phyloP scores from a whole-genome alignment of 2,113 vertebrate species.

The Ceuthmochares aereus region DNA sequence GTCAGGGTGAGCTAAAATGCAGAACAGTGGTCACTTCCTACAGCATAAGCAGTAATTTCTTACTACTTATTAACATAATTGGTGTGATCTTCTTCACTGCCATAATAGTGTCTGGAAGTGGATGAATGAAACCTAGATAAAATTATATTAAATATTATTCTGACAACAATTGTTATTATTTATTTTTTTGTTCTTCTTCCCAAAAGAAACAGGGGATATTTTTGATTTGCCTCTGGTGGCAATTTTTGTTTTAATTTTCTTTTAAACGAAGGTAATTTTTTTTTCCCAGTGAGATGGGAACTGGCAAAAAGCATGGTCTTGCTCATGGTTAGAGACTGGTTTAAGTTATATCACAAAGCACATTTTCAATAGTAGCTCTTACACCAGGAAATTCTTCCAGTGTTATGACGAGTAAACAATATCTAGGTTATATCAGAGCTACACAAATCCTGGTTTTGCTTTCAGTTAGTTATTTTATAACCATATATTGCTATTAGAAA shows the following conservation, averaged over 20 bases:
- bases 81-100: not conserved
- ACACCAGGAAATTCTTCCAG: not conserved
- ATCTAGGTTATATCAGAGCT: not conserved
- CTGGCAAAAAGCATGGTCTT: fast-evolving
- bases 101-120: not conserved
- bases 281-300: not conserved
- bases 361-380: not conserved
- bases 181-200: not conserved
- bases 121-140: not conserved
- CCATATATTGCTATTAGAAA: not conserved
- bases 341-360: not conserved
- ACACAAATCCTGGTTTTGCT: not conserved
- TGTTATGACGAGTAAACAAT: not conserved
- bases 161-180: not conserved
- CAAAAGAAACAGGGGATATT: not conserved
- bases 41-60: not conserved
- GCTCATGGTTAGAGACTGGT: not conserved
- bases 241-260: not conserved
- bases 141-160: not conserved
- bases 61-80: not conserved
- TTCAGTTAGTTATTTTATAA: not conserved
- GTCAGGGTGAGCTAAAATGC: not conserved
- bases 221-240: not conserved
- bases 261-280: not conserved
- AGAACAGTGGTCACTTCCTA: not conserved